Percentiles rank a stretch among this genome's conserved stretches.
phyloP scores from a whole-genome alignment of 2,888 invertebrate genomes.

The Apeira syringaria region DNA sequence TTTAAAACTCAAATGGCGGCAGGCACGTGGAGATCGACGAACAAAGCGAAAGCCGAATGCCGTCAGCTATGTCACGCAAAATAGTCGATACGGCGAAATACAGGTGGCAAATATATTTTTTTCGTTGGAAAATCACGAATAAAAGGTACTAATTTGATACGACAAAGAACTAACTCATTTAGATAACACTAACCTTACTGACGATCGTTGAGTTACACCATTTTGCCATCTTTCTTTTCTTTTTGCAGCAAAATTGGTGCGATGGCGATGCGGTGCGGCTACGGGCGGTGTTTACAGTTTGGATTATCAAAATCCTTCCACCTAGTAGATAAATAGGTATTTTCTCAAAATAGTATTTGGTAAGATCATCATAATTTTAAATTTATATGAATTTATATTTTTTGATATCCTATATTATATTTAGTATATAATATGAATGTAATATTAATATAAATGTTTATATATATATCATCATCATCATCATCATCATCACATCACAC shows the following conservation, averaged over 20 bases:
- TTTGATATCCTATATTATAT: too few species aligned
- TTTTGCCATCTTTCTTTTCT: slow-evolving; percentile 62
- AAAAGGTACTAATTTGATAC: not conserved
- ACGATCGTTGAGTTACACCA: slow-evolving; percentile 63
- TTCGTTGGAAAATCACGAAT: not conserved
- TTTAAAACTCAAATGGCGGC: slow-evolving; percentile 66
- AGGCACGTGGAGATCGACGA: slow-evolving; percentile 81
- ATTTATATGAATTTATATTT: too few species aligned
- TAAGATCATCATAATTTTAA: too few species aligned
- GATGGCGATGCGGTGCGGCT: not conserved
- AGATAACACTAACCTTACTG: slow-evolving; percentile 65
- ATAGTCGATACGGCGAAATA: not conserved
- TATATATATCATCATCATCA: too few species aligned
- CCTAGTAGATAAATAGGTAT: too few species aligned
- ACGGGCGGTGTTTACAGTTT: not conserved
- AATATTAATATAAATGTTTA: too few species aligned
- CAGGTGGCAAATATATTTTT: not conserved
- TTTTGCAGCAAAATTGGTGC: not conserved
- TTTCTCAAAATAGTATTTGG: too few species aligned
- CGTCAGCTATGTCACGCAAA: not conserved
- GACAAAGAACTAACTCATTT: not conserved
- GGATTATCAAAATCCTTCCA: too few species aligned
- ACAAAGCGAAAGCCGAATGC: slow-evolving; percentile 74
- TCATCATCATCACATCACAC: too few species aligned
- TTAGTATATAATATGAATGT: too few species aligned